These are phyloP conservation scores for Pantherophis guttatus DNA, from an alignment of 2,113 vertebrate genomes.

Conservation along the genomic window DNA sequence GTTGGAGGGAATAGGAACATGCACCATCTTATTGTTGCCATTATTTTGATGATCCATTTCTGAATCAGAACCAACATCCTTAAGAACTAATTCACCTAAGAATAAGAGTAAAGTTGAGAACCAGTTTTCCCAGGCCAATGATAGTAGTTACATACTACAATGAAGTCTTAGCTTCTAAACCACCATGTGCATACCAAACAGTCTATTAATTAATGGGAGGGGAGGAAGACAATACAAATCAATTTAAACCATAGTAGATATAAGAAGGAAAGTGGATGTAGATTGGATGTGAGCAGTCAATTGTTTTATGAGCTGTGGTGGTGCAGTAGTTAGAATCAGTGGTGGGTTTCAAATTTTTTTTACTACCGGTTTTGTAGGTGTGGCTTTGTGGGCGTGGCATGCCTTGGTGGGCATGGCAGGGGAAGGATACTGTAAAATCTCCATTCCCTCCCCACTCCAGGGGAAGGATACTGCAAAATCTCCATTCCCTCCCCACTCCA, in stretches of 20 bases:
- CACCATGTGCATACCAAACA: background rate
- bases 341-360: too few relatives aligned
- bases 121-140: background rate
- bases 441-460: too few relatives aligned
- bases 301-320: background rate
- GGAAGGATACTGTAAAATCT: too few relatives aligned
- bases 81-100: background rate
- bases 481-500: too few relatives aligned
- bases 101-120: background rate
- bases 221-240: background rate
- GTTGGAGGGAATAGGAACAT: background rate
- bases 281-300: background rate
- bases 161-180: background rate
- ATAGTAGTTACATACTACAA: background rate
- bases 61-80: background rate
- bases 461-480: too few relatives aligned
- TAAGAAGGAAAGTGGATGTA: background rate
- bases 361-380: too few relatives aligned
- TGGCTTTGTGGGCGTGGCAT: too few relatives aligned
- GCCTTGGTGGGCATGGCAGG: too few relatives aligned
- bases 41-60: background rate
- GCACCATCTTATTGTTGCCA: background rate
- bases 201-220: background rate
- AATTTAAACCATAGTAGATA: background rate
- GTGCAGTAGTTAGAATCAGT: background rate